Evolutionary conservation across 2,888 invertebrate species (phyloP).

Genomic region (Gisinianus flammeolus): DNA sequence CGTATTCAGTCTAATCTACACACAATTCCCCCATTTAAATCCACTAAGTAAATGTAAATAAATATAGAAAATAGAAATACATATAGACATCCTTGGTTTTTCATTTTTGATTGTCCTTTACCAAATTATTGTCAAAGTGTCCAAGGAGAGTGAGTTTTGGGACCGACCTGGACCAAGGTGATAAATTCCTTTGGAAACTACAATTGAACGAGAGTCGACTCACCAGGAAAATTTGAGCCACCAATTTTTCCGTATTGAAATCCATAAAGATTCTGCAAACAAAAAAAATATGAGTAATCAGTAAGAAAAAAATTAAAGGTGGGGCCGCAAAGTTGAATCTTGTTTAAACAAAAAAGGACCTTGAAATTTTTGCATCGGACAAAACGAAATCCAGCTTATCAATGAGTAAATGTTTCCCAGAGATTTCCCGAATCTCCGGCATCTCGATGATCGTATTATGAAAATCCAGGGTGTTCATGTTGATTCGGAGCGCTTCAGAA

Average conservation of each 20-base stretch:
- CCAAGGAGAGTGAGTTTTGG: background rate
- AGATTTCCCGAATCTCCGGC: background rate
- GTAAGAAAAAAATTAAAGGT: background rate
- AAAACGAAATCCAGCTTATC: background rate
- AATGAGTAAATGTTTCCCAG: background rate
- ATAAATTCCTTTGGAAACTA: background rate
- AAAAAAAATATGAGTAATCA: background rate
- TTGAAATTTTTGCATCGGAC: background rate
- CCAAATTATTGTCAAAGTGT: slow-evolving; percentile 17
- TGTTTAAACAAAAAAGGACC: background rate
- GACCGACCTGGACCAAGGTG: background rate
- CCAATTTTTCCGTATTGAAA: background rate
- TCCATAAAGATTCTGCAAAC: slow-evolving; percentile 13
- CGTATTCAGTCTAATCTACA: slow-evolving; percentile 19
- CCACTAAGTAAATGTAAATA: background rate
- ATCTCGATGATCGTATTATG: background rate
- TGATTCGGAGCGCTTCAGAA: background rate
- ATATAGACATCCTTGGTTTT: background rate
- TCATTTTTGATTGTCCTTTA: background rate
- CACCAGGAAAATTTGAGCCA: background rate
- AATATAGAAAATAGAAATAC: background rate
- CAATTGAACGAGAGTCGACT: slow-evolving; percentile 23
- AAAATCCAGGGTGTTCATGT: background rate
- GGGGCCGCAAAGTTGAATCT: background rate
- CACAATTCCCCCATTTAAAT: background rate